Evolutionary conservation across 2,888 invertebrate genomes (phyloP).

Genomic region (Portevinia maculata): DNA sequence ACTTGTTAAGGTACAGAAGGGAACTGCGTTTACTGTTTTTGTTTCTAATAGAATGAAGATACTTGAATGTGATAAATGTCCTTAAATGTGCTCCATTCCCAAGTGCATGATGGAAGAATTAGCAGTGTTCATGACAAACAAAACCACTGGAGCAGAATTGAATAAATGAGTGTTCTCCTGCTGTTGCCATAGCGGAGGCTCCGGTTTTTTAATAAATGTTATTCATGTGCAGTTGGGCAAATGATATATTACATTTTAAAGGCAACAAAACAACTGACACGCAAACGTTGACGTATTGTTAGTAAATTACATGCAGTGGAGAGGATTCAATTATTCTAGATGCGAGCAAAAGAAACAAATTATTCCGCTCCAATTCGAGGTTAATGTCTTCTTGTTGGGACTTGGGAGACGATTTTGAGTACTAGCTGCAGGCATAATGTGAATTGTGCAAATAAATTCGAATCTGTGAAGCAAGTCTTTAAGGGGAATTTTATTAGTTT

Average conservation of each 20-base stretch:
- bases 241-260: slow-evolving; percentile 34
- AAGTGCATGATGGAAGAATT: slow-evolving; percentile 65
- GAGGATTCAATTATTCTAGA: slow-evolving; percentile 35
- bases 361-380: slow-evolving; percentile 30
- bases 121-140: slow-evolving; percentile 62
- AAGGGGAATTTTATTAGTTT: too few species aligned
- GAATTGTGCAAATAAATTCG: too few species aligned
- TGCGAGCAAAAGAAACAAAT: slow-evolving; percentile 28
- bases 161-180: slow-evolving; percentile 40
- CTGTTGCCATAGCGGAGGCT: slow-evolving; percentile 2
- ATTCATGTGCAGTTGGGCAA: slow-evolving; percentile 32
- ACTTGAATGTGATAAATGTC: slow-evolving; percentile 55
- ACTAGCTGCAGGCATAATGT: too few species aligned
- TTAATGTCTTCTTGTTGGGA: slow-evolving; percentile 14
- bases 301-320: slow-evolving; percentile 9
- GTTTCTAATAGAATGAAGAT: slow-evolving; percentile 52
- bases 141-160: slow-evolving; percentile 43
- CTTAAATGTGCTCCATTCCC: slow-evolving; percentile 48
- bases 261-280: slow-evolving; percentile 24
- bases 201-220: slow-evolving; percentile 27
- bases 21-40: slow-evolving; percentile 32
- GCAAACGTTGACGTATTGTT: slow-evolving; percentile 23
- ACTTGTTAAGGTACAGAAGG: not conserved
- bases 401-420: slow-evolving; percentile 4
- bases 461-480: too few species aligned